Base-by-base conservation (phyloP, 2,888 invertebrate genomes). In the Mythimna loreyi region DNA sequence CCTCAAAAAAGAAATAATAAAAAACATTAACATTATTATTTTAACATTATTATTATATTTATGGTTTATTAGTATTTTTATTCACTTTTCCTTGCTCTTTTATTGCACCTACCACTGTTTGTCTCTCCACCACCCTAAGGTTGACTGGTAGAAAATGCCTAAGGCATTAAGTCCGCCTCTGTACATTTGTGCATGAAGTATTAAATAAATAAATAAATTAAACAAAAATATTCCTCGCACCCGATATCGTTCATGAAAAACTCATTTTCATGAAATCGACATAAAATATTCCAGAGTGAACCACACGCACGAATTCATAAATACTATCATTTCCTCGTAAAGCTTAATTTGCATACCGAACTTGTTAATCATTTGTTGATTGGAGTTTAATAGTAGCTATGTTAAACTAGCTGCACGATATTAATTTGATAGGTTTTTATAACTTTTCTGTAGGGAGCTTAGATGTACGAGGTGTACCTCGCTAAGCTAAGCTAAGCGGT, bases 291-390 rank as follows among this genome's bases (percentile, higher is more conserved):
- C 11, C 8, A 9, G 6, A 13, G 45, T 28, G 0, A 64, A 23
- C 43, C 19, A n/a, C 11, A 53, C n/a, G 7, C n/a, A 65, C n/a
- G 1, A 19, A 52, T 21, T 33, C 45, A 36, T 21, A 50, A n/a
- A 43, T 49, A 21, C 30, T 25, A 40, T 43, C 1, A 56, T n/a
- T 67, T 55, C 13, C 33, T 49, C 25, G 21, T 2, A 6, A 6
- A 16, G 4, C 16, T 30, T 45, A 19, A 52, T 72, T 28, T 21
- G n/a, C n/a, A 33, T 53, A 58, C 8, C 33, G 45, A 52, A 40
- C 25, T 7, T 43, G 28, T 55, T 33, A 69, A 58, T 59, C n/a
- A 49, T 59, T 55, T 28, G 58, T 59, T 70, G 45, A 72, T 76
- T 72, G 28, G 23, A 28, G 3, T 55, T 55, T 76, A 55, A 55